A percentile compares a stretch with the other conserved stretches of the same genome.
Evolutionary conservation across 1,140 invertebrate genomes (phyloP).

Genomic region (Cydia pomonella): DNA sequence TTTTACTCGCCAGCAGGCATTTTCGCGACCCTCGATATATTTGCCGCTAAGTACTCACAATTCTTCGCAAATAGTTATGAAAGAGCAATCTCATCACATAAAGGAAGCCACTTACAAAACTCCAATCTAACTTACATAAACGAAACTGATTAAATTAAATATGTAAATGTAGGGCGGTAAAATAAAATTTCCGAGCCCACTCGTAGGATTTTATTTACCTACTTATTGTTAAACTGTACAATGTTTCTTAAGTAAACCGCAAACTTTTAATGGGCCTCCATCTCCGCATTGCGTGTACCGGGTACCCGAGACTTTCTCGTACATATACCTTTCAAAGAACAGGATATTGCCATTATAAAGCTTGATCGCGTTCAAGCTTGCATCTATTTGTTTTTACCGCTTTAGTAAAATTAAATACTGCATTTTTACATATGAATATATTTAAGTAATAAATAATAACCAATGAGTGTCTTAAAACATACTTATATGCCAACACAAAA

Average conservation of each 20-base stretch:
- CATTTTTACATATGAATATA: no score
- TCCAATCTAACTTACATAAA: conserved; percentile 9
- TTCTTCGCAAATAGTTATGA: conserved; percentile 3
- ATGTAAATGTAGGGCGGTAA: not conserved
- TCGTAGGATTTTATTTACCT: conserved; percentile 25
- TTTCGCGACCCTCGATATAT: conserved; percentile 1
- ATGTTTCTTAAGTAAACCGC: conserved; percentile 28
- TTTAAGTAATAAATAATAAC: no score
- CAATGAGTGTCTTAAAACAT: no score
- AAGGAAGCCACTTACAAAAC: conserved; percentile 2
- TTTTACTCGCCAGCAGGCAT: not conserved
- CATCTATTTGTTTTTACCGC: not conserved
- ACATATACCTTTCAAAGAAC: conserved; percentile 22
- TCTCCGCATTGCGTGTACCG: conserved; percentile 23
- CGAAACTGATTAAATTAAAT: conserved; percentile 26
- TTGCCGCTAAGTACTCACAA: not conserved
- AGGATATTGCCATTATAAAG: conserved; percentile 3
- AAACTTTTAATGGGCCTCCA: conserved; percentile 32
- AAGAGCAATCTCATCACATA: conserved; percentile 13
- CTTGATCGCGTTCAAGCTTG: not conserved
- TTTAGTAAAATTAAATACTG: no score
- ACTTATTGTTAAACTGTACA: conserved; percentile 29
- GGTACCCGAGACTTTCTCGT: not conserved
- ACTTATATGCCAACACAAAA: no score
- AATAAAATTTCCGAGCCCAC: conserved; percentile 17